Conservation (phyloP, 2,113 vertebrate genomes). For the Puntigrus tetrazona region DNA sequence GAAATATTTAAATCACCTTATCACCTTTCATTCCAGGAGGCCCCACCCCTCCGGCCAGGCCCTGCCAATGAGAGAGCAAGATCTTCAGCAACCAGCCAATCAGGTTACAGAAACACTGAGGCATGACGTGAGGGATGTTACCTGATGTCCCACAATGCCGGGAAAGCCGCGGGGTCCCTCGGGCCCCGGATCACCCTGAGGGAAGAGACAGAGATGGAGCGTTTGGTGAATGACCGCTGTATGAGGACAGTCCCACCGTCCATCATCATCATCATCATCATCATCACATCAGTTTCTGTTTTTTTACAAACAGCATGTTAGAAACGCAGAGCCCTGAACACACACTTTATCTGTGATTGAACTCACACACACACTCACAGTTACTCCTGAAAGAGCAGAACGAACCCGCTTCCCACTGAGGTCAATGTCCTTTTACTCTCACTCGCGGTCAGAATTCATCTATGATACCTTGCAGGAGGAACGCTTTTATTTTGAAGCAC, state of each 20-base stretch:
- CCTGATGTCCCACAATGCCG: conserved; percentile 87
- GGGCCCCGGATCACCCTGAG: conserved; percentile 83
- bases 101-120: neutral
- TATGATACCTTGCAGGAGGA: neutral
- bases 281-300: neutral
- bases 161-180: conserved; percentile 80
- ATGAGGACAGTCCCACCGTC: conserved; percentile 7
- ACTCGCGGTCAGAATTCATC: neutral
- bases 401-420: neutral
- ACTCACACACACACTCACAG: neutral
- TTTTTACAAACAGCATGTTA: conserved; percentile 26
- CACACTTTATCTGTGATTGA: neutral
- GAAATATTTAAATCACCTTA: conserved; percentile 99
- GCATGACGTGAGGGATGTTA: conserved; percentile 62
- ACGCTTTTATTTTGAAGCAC: neutral
- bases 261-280: too few species aligned
- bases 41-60: conserved; percentile 86
- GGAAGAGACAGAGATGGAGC: neutral
- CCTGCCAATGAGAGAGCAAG: conserved; percentile 74
- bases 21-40: conserved; percentile 99
- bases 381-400: neutral
- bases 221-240: conserved; percentile 12
- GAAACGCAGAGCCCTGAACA: neutral
- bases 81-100: conserved; percentile 20
- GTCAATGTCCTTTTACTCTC: neutral